These are phyloP conservation scores for Ammospiza nelsoni DNA, from an alignment of 2,113 vertebrate genomes.

Conservation along the genomic window DNA sequence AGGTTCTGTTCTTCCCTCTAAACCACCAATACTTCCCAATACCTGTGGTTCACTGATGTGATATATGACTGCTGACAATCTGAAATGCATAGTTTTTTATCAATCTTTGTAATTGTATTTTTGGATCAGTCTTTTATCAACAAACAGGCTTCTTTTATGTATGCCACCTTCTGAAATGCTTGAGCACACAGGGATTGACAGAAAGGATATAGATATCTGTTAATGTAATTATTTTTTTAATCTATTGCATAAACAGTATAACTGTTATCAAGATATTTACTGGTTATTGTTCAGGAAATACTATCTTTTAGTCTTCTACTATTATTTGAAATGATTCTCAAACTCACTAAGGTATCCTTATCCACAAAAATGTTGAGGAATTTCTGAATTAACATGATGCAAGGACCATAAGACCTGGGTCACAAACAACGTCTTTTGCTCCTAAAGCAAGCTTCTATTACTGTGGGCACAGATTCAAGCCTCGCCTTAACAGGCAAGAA, in stretches of 20 bases:
- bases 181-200: background rate
- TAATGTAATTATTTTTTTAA: background rate
- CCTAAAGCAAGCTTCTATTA: background rate
- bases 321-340: background rate
- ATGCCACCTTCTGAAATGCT: background rate
- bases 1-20: background rate
- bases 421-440: background rate
- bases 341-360: background rate
- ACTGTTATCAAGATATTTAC: background rate
- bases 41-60: background rate
- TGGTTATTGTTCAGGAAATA: background rate
- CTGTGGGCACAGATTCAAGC: background rate
- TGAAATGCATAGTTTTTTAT: background rate
- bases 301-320: background rate
- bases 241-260: background rate
- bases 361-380: background rate
- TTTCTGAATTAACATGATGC: background rate
- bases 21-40: background rate
- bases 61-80: background rate
- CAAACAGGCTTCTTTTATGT: background rate
- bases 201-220: background rate
- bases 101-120: background rate
- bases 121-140: background rate
- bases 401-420: background rate
- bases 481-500: constrained; percentile 45